These are phyloP conservation scores for Phylloscopus collybita DNA, from an alignment of 2,797 vertebrate species.

Conservation along the genomic window DNA sequence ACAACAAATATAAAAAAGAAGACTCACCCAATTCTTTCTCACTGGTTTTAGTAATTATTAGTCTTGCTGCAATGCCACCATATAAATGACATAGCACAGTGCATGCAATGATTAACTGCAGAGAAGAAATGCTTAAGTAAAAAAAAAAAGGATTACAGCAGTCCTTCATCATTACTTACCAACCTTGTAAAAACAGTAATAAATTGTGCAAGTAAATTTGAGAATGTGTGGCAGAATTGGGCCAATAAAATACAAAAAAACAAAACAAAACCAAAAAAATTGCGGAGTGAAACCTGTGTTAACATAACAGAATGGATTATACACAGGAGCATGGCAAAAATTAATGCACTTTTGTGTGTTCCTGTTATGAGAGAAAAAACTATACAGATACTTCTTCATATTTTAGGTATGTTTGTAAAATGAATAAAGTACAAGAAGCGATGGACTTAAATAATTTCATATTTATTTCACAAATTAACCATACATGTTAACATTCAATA, in stretches of 20 bases:
- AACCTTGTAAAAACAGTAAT: background rate
- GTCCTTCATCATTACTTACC: background rate
- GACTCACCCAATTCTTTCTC: background rate
- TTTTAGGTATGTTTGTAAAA: background rate
- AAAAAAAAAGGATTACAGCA: background rate
- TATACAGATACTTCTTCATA: background rate
- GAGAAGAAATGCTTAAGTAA: background rate
- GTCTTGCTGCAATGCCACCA: background rate
- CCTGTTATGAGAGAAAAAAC: background rate
- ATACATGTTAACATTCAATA: constrained; percentile 41
- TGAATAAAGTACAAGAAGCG: background rate
- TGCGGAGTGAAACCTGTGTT: background rate
- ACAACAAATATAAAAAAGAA: background rate
- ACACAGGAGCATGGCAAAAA: background rate
- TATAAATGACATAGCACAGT: background rate
- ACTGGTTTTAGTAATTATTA: background rate
- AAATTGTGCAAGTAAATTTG: background rate
- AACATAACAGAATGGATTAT: background rate
- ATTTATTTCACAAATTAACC: constrained; percentile 71
- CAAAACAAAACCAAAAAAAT: background rate
- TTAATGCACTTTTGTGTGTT: background rate
- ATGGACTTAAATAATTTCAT: background rate
- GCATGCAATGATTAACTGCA: background rate
- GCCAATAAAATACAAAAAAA: background rate
- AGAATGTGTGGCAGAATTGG: background rate